phyloP scores from a whole-genome alignment of 2,113 vertebrate genomes.

The Pimephales promelas region DNA sequence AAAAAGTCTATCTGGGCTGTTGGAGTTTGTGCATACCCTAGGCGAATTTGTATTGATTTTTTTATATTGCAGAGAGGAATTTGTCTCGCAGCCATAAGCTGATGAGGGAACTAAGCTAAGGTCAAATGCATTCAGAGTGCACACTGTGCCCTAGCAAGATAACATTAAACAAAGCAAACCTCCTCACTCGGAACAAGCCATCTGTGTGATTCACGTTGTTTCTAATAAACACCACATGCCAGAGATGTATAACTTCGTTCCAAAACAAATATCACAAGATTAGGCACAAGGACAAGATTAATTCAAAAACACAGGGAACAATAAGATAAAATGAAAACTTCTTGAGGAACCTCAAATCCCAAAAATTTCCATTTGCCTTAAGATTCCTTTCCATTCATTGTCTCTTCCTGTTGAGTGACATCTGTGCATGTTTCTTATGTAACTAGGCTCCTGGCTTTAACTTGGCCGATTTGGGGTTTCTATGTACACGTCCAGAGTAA shows the following conservation, averaged over 20 bases:
- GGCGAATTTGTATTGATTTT: conserved; percentile 44
- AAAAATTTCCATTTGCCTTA: neutral
- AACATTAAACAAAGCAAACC: conserved; percentile 41
- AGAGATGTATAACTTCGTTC: neutral
- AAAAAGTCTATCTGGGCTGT: conserved; percentile 1
- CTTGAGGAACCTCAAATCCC: neutral
- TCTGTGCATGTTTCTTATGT: conserved; percentile 46
- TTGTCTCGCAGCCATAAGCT: conserved; percentile 27
- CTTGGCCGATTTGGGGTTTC: conserved; percentile 30
- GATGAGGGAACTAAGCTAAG: neutral
- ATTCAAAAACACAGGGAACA: neutral
- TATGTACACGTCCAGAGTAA: conserved; percentile 21
- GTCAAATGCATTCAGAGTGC: conserved; percentile 32
- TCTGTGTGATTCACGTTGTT: conserved; percentile 14
- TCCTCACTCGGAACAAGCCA: conserved; percentile 14
- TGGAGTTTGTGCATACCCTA: neutral
- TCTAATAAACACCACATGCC: neutral
- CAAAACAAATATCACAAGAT: neutral
- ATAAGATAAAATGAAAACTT: neutral
- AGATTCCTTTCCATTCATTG: neutral
- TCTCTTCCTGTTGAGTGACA: neutral
- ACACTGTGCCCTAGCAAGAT: conserved; percentile 35
- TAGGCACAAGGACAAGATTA: conserved; percentile 7
- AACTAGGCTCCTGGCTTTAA: conserved; percentile 39
- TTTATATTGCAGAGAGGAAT: conserved; percentile 46